Evolutionary conservation across 2,797 vertebrate genomes (phyloP), one percentile per base, ranked within the genome.

Genomic region (Clamator glandarius): DNA sequence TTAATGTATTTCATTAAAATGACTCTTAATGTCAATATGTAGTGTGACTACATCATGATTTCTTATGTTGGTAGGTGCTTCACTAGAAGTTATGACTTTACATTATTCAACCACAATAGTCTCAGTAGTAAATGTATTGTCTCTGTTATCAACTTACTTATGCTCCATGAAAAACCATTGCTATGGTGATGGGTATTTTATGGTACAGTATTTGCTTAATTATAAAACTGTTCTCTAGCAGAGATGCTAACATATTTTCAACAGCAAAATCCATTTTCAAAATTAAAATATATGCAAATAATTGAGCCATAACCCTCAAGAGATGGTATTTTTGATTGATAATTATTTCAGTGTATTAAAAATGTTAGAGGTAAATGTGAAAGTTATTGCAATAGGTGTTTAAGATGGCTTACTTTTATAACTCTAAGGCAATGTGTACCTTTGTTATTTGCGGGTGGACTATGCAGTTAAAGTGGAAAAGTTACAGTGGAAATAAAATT

Each of bases 1-100:
- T 97, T 97, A 95, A 97, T 95, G 83, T 26, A 74, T 96, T 96
- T 97, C 96, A 97, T 97, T 96, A 97, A 96, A 96, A 97, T 94
- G 87, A 95, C 72, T 96, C 87, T 94, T 96, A 95, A 95, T 96
- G 96, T 96, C 97, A 97, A 93, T 95, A 96, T 76, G 36, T 79
- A 92, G 93, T 91, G 72, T 85, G 90, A 73, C 93, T 89, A 68
- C 61, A 69, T 75, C 64, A 76, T 92, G 92, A 94, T 97, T 97
- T 96, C 95, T 97, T 93, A 92, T n/a, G 92, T 95, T 94, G 81
- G 88, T 55, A 93, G 84, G 75, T 90, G 70, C 69, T 92, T 96
- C 88, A 55, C 50, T 69, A 84, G 74, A 85, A 87, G 85, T 83
- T 70, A 94, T 64, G 89, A 81, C 91, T 93, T 89, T 81, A 85